Conservation (phyloP, 2,797 vertebrate genomes). For the Smutsia gigantea region DNA sequence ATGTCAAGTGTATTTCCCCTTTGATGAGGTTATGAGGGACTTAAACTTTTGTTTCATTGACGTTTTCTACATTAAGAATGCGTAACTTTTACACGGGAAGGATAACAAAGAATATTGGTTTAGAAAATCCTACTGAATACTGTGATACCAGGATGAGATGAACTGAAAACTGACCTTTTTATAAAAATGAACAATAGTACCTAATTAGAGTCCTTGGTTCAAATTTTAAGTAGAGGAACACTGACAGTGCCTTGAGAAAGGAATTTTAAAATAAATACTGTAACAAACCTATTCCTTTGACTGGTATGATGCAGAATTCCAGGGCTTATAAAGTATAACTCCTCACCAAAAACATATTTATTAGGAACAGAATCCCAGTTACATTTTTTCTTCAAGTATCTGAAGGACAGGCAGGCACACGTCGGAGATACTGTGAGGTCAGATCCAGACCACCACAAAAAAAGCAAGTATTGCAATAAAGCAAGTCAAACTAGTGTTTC, state of each 20-base stretch:
- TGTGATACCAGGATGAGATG: neutral
- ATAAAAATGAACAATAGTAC: neutral
- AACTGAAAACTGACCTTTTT: neutral
- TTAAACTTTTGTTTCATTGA: slow-evolving; percentile 1
- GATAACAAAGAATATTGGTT: neutral
- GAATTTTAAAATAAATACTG: neutral
- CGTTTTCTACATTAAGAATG: neutral
- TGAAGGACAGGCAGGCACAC: neutral
- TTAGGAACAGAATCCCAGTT: neutral
- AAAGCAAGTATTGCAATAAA: too few species aligned
- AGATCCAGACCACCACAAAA: too few species aligned
- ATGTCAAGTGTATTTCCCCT: slow-evolving; percentile 1
- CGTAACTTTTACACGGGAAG: neutral
- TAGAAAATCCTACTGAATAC: neutral
- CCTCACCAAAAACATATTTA: neutral
- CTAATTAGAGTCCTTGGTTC: neutral
- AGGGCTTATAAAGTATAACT: neutral
- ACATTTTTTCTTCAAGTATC: slow-evolving; percentile 13
- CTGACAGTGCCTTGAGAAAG: neutral
- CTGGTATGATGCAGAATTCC: neutral
- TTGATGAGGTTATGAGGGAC: neutral
- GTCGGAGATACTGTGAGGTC: too few species aligned
- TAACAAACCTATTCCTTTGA: slow-evolving; percentile 21
- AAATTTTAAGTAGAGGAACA: neutral
- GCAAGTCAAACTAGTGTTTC: too few species aligned